Percentiles rank a stretch among this genome's conserved stretches.
Evolutionary conservation across 2,113 vertebrate species (phyloP).

Genomic region (Euleptes europaea): DNA sequence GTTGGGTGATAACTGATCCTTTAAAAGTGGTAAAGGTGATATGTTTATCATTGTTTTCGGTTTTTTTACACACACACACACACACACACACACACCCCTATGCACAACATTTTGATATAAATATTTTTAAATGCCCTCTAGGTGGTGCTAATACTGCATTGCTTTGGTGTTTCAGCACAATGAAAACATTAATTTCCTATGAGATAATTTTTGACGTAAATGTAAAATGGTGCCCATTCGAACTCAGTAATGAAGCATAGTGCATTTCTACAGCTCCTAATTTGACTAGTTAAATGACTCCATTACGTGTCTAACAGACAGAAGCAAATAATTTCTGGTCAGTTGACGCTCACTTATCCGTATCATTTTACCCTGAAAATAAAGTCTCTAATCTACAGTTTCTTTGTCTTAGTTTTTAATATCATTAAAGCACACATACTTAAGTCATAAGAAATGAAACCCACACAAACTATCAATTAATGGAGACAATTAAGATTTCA

Average conservation of each 20-base stretch:
- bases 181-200: constrained; percentile 99
- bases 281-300: constrained; percentile 99
- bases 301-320: constrained; percentile 99
- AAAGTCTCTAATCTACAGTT: constrained; percentile 86
- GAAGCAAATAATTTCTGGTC: constrained; percentile 99
- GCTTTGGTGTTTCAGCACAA: constrained; percentile 82
- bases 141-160: constrained; percentile 89
- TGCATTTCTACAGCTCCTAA: constrained; percentile 98
- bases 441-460: constrained; percentile 71
- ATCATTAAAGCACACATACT: constrained; percentile 79
- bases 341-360: constrained; percentile 99
- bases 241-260: constrained; percentile 99
- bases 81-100: no score
- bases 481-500: constrained; percentile 46
- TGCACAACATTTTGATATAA: not conserved
- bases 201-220: constrained; percentile 99
- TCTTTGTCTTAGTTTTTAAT: constrained; percentile 80
- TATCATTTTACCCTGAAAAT: constrained; percentile 92
- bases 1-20: not conserved
- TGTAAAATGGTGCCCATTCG: constrained; percentile 98
- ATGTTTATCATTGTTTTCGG: constrained; percentile 10
- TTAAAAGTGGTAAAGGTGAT: not conserved
- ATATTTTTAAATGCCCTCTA: constrained; percentile 77
- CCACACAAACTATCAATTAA: constrained; percentile 69
- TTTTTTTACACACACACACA: no score